Evolutionary conservation across 2,888 invertebrate species (phyloP), one percentile per base, ranked within the genome.

Genomic region (Poecilobothrus nobilitatus): DNA sequence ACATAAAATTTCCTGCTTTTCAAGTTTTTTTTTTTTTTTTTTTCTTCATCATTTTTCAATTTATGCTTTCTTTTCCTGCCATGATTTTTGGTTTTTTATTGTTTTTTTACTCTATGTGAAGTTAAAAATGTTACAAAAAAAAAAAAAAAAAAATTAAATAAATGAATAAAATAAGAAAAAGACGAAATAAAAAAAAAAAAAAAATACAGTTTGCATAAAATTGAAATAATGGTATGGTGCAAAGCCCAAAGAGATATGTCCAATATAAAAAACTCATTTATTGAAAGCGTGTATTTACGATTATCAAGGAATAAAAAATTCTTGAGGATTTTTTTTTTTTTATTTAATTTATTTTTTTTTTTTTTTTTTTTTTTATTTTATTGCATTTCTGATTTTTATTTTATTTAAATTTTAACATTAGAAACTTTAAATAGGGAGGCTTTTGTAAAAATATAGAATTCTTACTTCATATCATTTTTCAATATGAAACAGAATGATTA

Each of bases 211-310:
- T 37, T 53, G 53, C 15, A 53, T 53, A 53, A 53, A 53, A 53
- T 53, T 53, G 15, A 53, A 53, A 53, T 53, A 53, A 53, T 53
- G 53, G 53, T 53, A 53, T 53, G n/a, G 53, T 53, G 53, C 53
- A 53, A 18, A 53, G 53, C n/a, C 53, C 53, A 53, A 15, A 53
- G n/a, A 53, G 18, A 53, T 53, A 53, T 53, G 53, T 53, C 53
- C 53, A 53, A 53, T 53, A 53, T 53, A 53, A 53, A 53, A 53
- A 53, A 53, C 53, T 53, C 53, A 53, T 53, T 53, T 53, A 53
- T 53, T 53, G 53, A 53, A 53, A 53, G 53, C 53, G 53, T 53
- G 53, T 53, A 53, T 53, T 53, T 53, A 53, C 15, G 53, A 53
- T 53, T 53, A 53, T 53, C 53, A 53, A 53, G 53, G 53, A 53